phyloP scores from a whole-genome alignment of 2,888 invertebrate species.

The Andrena bucephala region DNA sequence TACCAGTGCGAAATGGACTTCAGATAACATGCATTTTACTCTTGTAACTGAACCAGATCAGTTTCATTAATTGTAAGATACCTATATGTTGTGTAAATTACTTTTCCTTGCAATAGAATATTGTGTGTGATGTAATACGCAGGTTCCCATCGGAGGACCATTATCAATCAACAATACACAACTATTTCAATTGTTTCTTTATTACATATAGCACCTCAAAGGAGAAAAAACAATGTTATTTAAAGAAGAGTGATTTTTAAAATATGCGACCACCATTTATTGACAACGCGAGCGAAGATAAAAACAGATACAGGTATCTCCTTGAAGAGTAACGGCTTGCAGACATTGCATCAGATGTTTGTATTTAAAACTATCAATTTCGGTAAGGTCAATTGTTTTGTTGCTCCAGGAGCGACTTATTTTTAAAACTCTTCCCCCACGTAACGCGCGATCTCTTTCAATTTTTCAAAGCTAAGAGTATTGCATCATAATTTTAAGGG shows the following conservation, averaged over 20 bases:
- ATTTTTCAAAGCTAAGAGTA: slow-evolving; percentile 7
- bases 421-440: not conserved
- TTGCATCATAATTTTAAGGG: slow-evolving; percentile 59
- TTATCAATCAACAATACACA: too few relatives aligned
- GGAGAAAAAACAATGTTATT: too few relatives aligned
- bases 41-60: not conserved
- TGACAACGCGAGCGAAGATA: slow-evolving; percentile 22
- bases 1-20: not conserved
- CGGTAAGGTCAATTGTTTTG: not conserved
- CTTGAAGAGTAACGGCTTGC: slow-evolving; percentile 11
- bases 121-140: too few relatives aligned
- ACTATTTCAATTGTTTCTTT: too few relatives aligned
- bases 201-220: too few relatives aligned
- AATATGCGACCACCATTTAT: not conserved
- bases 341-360: slow-evolving; percentile 53
- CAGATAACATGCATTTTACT: slow-evolving; percentile 9
- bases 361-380: slow-evolving; percentile 18
- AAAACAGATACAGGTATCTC: slow-evolving; percentile 52
- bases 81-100: not conserved
- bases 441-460: not conserved
- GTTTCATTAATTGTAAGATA: not conserved
- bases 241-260: not conserved
- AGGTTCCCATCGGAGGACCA: too few relatives aligned
- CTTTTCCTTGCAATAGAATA: not conserved
- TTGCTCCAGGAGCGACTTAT: too few relatives aligned